Percentiles rank a stretch among this genome's conserved stretches.
Conservation (phyloP, 35 echinoderm and acorn worm species). For the Patiria miniata region DNA sequence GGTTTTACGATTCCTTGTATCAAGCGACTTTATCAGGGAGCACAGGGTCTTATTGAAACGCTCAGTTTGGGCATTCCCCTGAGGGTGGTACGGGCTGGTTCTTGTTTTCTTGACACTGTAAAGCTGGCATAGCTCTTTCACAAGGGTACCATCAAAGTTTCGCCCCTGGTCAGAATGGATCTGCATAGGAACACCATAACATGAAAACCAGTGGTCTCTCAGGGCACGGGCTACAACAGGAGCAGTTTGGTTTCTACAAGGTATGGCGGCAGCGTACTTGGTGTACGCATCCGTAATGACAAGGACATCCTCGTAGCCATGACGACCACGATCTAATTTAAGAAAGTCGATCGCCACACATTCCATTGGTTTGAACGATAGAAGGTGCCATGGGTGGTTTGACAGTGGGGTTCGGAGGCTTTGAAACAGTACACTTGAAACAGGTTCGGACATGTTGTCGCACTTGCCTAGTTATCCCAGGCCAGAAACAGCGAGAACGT, state of each 20-base stretch:
- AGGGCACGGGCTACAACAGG: slow-evolving; percentile 55
- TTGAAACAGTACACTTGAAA: slow-evolving; percentile 42
- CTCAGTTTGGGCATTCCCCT: slow-evolving; percentile 74
- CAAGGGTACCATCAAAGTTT: slow-evolving; percentile 57
- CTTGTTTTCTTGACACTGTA: slow-evolving; percentile 69
- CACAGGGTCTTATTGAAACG: slow-evolving; percentile 68
- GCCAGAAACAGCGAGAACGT: slow-evolving; percentile 52
- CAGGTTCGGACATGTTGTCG: slow-evolving; percentile 38
- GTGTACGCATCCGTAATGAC: no score
- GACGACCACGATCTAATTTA: no score
- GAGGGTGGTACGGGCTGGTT: slow-evolving; percentile 72
- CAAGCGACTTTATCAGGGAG: slow-evolving; percentile 46
- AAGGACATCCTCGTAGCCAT: slow-evolving; percentile 61
- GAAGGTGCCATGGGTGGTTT: slow-evolving; percentile 37
- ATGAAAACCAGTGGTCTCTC: slow-evolving; percentile 65
- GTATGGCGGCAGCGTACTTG: no score
- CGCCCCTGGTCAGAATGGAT: slow-evolving; percentile 59
- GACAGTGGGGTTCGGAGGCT: slow-evolving; percentile 39
- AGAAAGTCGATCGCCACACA: slow-evolving; percentile 41
- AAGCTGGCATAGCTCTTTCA: slow-evolving; percentile 59
- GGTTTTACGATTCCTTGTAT: slow-evolving; percentile 27
- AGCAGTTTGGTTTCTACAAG: no score
- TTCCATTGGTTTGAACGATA: slow-evolving; percentile 36
- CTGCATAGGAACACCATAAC: slow-evolving; percentile 63
- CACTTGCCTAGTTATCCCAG: slow-evolving; percentile 45